Conservation (phyloP, 2,888 invertebrate species). For the Drosophila paracracens region DNA sequence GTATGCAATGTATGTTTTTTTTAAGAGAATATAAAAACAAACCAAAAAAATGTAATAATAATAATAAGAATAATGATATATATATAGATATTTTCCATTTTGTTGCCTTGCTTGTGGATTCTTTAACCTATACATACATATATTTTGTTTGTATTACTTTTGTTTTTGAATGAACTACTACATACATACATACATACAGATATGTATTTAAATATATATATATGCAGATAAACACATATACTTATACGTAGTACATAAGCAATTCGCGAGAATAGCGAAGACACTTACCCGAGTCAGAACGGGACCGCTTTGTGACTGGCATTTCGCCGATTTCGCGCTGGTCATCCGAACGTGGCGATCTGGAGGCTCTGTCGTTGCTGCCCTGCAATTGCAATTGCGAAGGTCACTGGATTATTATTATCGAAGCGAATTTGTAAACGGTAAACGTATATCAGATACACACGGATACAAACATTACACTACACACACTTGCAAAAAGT, state of each 20-base stretch:
- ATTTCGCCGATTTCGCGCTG: constrained; percentile 77
- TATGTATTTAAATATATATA: constrained; percentile 48
- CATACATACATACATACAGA: constrained; percentile 48
- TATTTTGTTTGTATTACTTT: constrained; percentile 20
- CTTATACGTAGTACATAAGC: constrained; percentile 30
- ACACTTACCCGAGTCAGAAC: constrained; percentile 82
- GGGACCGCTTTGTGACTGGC: constrained; percentile 78
- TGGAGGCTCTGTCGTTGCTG: constrained; percentile 83
- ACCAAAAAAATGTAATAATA: constrained; percentile 12
- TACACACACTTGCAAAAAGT: neutral
- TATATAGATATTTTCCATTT: constrained; percentile 47
- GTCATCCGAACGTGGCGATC: constrained; percentile 82
- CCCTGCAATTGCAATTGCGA: constrained; percentile 64
- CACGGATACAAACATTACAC: neutral
- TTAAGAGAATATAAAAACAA: constrained; percentile 38
- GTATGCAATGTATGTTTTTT: constrained; percentile 58
- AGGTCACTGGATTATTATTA: constrained; percentile 29
- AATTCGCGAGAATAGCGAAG: constrained; percentile 20
- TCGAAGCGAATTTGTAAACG: neutral
- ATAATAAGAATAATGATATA: constrained; percentile 34
- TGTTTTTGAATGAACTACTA: constrained; percentile 40
- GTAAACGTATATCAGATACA: constrained; percentile 14
- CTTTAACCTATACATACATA: constrained; percentile 49
- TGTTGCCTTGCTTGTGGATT: constrained; percentile 49
- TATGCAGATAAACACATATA: constrained; percentile 43